phyloP scores from a whole-genome alignment of 1,140 invertebrate genomes.

The Lepidurus arcticus region DNA sequence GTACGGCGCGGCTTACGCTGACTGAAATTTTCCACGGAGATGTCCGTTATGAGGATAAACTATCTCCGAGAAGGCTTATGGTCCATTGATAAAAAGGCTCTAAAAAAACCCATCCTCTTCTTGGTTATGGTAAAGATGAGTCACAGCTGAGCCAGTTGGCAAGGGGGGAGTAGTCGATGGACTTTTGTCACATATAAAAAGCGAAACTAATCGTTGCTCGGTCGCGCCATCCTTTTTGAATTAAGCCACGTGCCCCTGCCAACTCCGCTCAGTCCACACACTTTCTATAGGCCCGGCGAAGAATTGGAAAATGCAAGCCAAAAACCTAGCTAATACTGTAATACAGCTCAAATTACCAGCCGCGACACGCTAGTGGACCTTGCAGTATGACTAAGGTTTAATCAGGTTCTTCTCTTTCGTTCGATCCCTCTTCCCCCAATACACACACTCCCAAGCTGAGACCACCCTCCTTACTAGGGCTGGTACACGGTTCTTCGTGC shows the following conservation, averaged over 20 bases:
- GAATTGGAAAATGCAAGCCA: background rate
- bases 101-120: background rate
- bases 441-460: background rate
- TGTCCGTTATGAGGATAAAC: background rate
- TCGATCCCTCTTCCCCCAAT: background rate
- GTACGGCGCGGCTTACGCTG: too few species aligned
- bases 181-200: background rate
- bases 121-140: slow-evolving; percentile 16
- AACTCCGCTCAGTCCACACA: background rate
- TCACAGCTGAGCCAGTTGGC: background rate
- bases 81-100: background rate
- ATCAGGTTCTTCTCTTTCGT: background rate
- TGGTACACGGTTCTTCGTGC: background rate
- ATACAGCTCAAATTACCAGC: background rate
- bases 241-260: slow-evolving; percentile 11
- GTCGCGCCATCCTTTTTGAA: background rate
- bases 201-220: background rate
- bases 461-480: background rate
- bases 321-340: background rate
- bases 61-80: background rate
- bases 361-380: background rate
- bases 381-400: background rate
- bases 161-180: background rate
- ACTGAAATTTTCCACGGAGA: too few species aligned
- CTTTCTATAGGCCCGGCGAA: background rate